Evolutionary conservation across 2,113 vertebrate genomes (phyloP).

Genomic region (Lophura nycthemera): DNA sequence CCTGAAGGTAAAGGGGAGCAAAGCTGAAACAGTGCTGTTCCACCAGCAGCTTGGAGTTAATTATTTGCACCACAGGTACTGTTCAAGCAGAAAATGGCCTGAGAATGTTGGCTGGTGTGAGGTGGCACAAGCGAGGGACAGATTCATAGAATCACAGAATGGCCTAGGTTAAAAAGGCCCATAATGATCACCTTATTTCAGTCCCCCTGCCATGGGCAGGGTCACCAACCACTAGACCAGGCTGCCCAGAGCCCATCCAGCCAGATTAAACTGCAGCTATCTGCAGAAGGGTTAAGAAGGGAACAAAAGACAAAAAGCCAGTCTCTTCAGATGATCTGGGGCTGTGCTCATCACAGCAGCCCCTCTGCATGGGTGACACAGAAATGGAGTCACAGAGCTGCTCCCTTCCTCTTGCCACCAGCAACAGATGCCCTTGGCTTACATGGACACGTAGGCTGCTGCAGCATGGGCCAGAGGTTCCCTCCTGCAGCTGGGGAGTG

Average conservation of each 20-base stretch:
- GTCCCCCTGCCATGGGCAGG: too few species aligned
- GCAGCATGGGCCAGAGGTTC: neutral
- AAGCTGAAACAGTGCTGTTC: neutral
- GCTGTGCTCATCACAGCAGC: neutral
- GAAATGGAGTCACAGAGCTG: neutral
- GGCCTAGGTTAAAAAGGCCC: too few species aligned
- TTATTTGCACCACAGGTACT: neutral
- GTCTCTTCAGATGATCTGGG: fast-evolving
- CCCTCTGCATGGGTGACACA: neutral
- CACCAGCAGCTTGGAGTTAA: neutral
- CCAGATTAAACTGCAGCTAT: neutral
- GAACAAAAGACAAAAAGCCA: neutral
- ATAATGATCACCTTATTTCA: too few species aligned
- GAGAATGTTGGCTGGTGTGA: neutral
- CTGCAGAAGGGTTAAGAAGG: neutral
- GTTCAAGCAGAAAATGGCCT: neutral
- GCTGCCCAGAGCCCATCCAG: too few species aligned
- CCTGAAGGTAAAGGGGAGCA: slow-evolving; percentile 75
- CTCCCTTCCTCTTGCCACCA: neutral
- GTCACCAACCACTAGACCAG: too few species aligned
- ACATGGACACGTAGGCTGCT: neutral
- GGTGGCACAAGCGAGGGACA: neutral
- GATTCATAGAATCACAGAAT: neutral
- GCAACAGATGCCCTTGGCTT: neutral
- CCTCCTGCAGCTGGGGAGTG: neutral